phyloP scores from a whole-genome alignment of 2,113 vertebrate genomes.

The Oreochromis aureus region DNA sequence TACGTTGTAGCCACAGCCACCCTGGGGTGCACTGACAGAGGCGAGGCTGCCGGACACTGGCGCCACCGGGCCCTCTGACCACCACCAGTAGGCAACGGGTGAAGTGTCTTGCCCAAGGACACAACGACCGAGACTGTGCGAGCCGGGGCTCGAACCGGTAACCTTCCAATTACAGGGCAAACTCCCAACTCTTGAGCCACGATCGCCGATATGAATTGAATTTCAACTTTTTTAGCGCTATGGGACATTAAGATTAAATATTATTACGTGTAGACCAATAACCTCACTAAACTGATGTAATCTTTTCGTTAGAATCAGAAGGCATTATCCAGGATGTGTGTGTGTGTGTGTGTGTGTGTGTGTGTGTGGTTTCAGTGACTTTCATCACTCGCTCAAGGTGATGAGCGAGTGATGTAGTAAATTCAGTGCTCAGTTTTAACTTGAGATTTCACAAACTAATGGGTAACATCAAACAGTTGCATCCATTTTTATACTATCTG shows the following conservation, averaged over 20 bases:
- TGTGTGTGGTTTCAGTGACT: not conserved
- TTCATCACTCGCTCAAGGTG: not conserved
- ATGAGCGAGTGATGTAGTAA: too few species aligned
- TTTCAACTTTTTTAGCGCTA: not conserved
- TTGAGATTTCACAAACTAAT: not conserved
- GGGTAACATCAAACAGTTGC: not conserved
- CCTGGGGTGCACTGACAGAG: too few species aligned
- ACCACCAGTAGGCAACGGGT: too few species aligned
- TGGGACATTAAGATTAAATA: not conserved
- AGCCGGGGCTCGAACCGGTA: too few species aligned
- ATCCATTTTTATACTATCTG: not conserved
- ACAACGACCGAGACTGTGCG: too few species aligned
- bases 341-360: not conserved
- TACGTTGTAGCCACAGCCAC: too few species aligned
- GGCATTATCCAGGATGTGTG: not conserved
- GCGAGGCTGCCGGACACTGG: too few species aligned
- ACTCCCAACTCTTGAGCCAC: too few species aligned
- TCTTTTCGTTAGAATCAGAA: not conserved
- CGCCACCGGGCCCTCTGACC: too few species aligned
- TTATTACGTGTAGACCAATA: not conserved
- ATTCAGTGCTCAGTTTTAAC: not conserved
- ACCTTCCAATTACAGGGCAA: too few species aligned
- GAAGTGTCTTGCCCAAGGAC: too few species aligned
- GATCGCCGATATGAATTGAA: not conserved
- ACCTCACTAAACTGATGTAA: not conserved